Base-by-base conservation (phyloP, 2,797 vertebrate genomes). In the Xenops minutus region DNA sequence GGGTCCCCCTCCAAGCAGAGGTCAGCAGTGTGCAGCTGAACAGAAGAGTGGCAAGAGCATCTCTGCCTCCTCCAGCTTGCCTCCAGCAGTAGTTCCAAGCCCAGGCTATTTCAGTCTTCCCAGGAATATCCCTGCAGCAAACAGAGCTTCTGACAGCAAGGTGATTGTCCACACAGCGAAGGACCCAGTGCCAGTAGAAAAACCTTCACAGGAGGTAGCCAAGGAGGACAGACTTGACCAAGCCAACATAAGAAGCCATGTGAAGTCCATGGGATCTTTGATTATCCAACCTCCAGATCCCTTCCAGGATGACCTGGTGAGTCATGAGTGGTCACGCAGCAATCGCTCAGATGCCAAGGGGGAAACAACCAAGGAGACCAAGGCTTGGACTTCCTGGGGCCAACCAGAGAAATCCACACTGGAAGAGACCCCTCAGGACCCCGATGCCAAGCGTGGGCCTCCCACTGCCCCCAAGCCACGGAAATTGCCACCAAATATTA, bases 401-500 rank as follows among this genome's bases (percentile, higher is more conserved):
- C 92, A 43, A 22, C 4, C 7, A 32, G 95, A 94, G 85, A 93
- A 87, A 66, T 1, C 44, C 5, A 16, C 8, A 0, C 26, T 59
- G 46, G 88, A 95, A 54, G 95, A 97, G 29, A 3, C 66, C 34
- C 14, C 78, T 18, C 68, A 88, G 10, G 91, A 97, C 24, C 36
- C 59, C 0, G 43, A 78, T 1, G 26, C 71, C 78, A 98, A 93
- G 20, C 76, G 63, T 2, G 92, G 88, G 66, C 98, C 98, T 51
- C 98, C 98, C n/a, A 97, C 94, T 4, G 97, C 98, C 15, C 98
- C 99, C 2, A 99, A 99, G 96, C 98, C 99, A 10, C 97, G 98
- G 84, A 98, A 82, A 64, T 63, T 98, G 64, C 98, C 98, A 1
- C 97, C 98, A 3, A 97, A 98, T 39, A 97, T 98, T 44, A 87